A percentile compares a stretch with the other conserved stretches of the same genome.
Conservation (phyloP, 2,888 invertebrate species). For the Perizoma affinitatum region DNA sequence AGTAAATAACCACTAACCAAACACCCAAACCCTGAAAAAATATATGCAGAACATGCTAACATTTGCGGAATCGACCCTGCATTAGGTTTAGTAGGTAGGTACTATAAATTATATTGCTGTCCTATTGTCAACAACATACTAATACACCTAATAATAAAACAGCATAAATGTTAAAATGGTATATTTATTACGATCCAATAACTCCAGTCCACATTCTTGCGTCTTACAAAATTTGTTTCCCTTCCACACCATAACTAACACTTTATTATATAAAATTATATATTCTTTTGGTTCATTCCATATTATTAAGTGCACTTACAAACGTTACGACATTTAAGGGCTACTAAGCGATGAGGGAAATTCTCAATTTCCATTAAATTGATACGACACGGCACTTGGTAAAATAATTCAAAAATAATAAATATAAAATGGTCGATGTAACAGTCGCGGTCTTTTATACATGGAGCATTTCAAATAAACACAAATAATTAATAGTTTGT, state of each 20-base stretch:
- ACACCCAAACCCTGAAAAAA: too few species aligned
- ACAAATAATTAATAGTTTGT: too few species aligned
- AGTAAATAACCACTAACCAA: too few species aligned
- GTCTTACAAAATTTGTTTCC: constrained; percentile 77
- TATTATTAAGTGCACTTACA: constrained; percentile 79
- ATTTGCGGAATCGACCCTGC: too few species aligned
- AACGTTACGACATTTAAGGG: constrained; percentile 64
- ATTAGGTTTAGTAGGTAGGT: too few species aligned
- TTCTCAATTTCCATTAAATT: constrained; percentile 63
- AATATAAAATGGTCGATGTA: background rate
- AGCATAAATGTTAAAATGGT: constrained; percentile 79
- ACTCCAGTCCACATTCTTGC: constrained; percentile 66
- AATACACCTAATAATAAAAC: constrained; percentile 51
- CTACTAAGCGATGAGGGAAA: constrained; percentile 69
- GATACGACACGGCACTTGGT: constrained; percentile 31
- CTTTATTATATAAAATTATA: constrained; percentile 83
- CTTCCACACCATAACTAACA: constrained; percentile 74
- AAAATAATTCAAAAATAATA: constrained; percentile 9
- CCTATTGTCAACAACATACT: too few species aligned
- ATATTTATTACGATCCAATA: constrained; percentile 84
- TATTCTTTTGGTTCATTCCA: constrained; percentile 81
- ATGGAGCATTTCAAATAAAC: too few species aligned
- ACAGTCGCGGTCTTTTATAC: too few species aligned
- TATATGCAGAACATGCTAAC: too few species aligned
- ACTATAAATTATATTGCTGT: too few species aligned